These are phyloP conservation scores for Chalcis sispes DNA, from an alignment of 2,888 invertebrate genomes.

Conservation along the genomic window DNA sequence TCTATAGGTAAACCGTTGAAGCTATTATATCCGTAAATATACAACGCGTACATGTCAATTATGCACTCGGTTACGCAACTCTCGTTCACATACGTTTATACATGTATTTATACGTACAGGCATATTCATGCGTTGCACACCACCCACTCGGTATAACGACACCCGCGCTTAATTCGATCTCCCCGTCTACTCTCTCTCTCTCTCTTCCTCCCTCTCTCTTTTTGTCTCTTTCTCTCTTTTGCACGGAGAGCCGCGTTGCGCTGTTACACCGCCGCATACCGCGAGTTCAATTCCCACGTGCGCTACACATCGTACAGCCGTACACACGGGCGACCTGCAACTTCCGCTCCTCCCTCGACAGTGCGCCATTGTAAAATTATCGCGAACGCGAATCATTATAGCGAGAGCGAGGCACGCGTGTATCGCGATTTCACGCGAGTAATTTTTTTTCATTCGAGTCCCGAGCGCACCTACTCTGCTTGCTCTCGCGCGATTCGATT, in stretches of 20 bases:
- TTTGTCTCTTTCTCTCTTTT: neutral
- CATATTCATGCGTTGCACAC: no score
- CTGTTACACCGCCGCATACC: neutral
- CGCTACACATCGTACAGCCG: neutral
- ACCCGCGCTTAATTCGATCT: conserved; percentile 57
- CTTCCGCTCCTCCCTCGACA: no score
- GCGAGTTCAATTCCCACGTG: conserved; percentile 22
- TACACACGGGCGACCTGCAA: no score
- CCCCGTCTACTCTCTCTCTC: neutral
- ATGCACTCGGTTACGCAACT: conserved; percentile 65
- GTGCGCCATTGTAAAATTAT: neutral
- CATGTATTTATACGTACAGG: no score
- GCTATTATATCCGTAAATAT: conserved; percentile 64
- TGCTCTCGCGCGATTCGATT: no score
- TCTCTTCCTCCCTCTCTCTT: conserved; percentile 4
- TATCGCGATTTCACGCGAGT: no score
- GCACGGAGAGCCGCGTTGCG: neutral
- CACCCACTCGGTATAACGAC: conserved; percentile 63
- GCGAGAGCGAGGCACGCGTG: no score
- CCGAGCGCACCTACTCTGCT: no score
- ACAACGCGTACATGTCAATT: conserved; percentile 66
- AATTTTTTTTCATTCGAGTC: no score
- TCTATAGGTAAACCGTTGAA: no score
- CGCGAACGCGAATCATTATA: no score
- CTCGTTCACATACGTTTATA: conserved; percentile 45